Evolutionary conservation across 2,797 vertebrate species (phyloP).

Genomic region (Brotula barbata): DNA sequence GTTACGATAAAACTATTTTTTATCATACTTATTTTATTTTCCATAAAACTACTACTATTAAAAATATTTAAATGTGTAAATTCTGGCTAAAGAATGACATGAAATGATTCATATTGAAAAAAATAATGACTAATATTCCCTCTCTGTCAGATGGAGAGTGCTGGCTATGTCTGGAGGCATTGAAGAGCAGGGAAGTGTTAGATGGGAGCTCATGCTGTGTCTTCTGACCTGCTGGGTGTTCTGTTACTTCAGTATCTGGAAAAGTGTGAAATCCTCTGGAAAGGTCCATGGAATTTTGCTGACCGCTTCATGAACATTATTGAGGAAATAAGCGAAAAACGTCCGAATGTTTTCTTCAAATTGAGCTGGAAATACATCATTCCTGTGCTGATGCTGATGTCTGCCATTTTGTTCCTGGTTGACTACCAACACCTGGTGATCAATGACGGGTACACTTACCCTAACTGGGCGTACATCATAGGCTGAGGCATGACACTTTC

Average conservation of each 20-base stretch:
- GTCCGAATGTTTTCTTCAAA: conserved; percentile 77
- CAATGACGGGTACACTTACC: conserved; percentile 25
- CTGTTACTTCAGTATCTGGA: conserved; percentile 87
- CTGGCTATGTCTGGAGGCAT: too few species aligned
- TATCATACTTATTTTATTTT: too few species aligned
- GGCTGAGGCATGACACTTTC: conserved; percentile 51
- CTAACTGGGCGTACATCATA: conserved; percentile 35
- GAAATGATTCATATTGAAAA: too few species aligned
- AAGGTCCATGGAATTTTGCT: conserved; percentile 75
- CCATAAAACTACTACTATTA: too few species aligned
- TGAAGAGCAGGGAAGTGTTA: conserved; percentile 63
- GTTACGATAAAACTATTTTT: too few species aligned
- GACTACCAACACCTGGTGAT: conserved; percentile 29
- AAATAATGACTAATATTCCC: too few species aligned
- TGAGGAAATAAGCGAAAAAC: conserved; percentile 79
- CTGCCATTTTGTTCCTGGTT: conserved; percentile 33
- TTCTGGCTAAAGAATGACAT: too few species aligned
- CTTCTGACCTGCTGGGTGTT: conserved; percentile 82
- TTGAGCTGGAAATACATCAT: conserved; percentile 81
- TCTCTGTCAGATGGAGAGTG: too few species aligned
- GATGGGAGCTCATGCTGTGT: conserved; percentile 80
- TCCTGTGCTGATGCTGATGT: conserved; percentile 76
- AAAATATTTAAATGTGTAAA: too few species aligned
- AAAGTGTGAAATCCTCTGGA: conserved; percentile 82
- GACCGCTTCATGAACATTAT: conserved; percentile 75